Conservation (phyloP, 2,888 invertebrate species). For the Belgica antarctica region DNA sequence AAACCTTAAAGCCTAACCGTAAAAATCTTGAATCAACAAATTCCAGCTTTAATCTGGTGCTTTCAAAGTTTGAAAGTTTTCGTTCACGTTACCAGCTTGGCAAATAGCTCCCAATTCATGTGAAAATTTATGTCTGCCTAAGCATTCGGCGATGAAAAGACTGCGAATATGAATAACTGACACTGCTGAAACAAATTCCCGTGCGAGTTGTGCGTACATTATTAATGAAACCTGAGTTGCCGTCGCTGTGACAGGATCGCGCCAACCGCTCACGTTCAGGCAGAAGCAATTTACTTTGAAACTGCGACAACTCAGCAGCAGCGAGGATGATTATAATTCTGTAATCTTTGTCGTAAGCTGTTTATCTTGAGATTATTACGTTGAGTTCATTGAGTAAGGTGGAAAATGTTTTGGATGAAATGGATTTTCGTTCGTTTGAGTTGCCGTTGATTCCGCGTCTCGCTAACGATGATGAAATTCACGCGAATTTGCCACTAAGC, state of each 20-base stretch:
- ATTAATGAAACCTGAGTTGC: slow-evolving; percentile 20
- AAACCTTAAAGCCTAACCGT: too few species aligned
- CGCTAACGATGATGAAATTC: background rate
- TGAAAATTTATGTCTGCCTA: too few species aligned
- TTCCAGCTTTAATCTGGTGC: too few species aligned
- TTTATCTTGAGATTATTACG: slow-evolving; percentile 30
- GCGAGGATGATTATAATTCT: slow-evolving; percentile 21
- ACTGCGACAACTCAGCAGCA: background rate
- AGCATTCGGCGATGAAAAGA: background rate
- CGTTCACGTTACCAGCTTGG: too few species aligned
- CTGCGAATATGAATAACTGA: too few species aligned
- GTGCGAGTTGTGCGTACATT: slow-evolving; percentile 25
- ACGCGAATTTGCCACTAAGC: background rate
- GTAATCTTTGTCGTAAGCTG: slow-evolving; percentile 25
- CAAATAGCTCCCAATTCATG: too few species aligned
- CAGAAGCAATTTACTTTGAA: background rate
- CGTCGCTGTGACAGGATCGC: background rate
- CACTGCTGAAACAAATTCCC: too few species aligned
- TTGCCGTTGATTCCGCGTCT: background rate
- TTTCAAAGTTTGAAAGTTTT: too few species aligned
- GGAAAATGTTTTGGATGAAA: background rate
- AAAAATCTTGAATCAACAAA: too few species aligned
- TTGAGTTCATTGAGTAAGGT: background rate
- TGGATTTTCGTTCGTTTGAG: background rate
- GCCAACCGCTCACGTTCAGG: background rate